These are phyloP conservation scores for Saccostrea echinata DNA, from an alignment of 1,140 invertebrate species.

Conservation along the genomic window DNA sequence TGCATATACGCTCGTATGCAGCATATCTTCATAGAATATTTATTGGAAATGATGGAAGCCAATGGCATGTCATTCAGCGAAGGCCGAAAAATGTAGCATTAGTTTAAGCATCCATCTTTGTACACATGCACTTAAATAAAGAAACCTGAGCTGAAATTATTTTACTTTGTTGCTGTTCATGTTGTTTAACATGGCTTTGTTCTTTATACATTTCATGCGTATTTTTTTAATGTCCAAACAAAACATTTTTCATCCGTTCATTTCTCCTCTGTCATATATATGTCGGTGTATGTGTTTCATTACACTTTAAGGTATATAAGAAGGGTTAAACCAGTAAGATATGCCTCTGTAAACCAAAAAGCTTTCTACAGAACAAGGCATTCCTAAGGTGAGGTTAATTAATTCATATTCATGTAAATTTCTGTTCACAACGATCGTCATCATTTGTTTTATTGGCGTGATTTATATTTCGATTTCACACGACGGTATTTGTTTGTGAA, in stretches of 20 bases:
- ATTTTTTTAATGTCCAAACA: constrained; percentile 18
- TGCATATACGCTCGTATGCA: too few species aligned
- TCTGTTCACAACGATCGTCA: neutral
- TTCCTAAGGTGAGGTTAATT: constrained; percentile 22
- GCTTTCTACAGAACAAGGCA: neutral
- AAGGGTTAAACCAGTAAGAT: neutral
- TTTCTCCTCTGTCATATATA: neutral
- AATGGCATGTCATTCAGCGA: too few species aligned
- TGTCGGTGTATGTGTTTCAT: neutral
- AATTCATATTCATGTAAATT: constrained; percentile 27
- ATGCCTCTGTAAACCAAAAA: neutral
- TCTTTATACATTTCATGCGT: neutral
- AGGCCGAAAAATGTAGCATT: too few species aligned
- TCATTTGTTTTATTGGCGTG: constrained; percentile 11
- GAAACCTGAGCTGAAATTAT: too few species aligned
- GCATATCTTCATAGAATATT: too few species aligned
- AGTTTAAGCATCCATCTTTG: too few species aligned
- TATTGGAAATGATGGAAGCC: too few species aligned
- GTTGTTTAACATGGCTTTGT: neutral
- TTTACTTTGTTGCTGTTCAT: neutral
- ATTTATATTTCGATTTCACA: constrained; percentile 23
- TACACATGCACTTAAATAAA: too few species aligned
- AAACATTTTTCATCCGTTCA: constrained; percentile 6
- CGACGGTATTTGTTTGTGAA: neutral
- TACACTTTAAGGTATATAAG: neutral